Evolutionary conservation across 2,888 invertebrate species (phyloP).

Genomic region (Tribolium freemani): DNA sequence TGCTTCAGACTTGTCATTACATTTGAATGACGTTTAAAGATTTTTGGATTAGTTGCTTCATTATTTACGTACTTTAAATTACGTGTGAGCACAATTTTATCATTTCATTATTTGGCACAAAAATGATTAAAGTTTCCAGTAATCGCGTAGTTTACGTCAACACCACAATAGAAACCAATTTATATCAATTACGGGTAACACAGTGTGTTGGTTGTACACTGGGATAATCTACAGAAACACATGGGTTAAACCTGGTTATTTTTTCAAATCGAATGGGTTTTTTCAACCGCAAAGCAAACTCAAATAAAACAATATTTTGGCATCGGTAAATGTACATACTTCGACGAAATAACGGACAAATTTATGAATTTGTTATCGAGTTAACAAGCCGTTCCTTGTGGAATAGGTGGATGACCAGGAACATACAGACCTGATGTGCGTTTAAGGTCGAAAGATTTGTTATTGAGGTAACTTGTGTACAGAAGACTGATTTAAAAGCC

Average conservation of each 20-base stretch:
- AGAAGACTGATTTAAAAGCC: constrained; percentile 16
- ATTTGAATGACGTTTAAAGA: neutral
- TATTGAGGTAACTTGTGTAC: neutral
- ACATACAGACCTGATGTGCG: too few species aligned
- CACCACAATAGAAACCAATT: neutral
- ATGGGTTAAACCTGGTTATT: neutral
- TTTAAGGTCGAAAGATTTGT: neutral
- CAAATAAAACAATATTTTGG: neutral
- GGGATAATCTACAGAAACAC: neutral
- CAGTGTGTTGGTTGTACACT: neutral
- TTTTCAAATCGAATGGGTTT: constrained; percentile 10
- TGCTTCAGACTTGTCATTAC: neutral
- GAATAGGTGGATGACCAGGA: neutral
- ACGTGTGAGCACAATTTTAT: neutral
- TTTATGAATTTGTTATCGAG: neutral
- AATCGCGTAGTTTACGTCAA: neutral
- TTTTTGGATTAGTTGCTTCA: neutral
- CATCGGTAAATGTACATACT: constrained; percentile 1
- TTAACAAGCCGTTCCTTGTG: neutral
- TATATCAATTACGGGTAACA: neutral
- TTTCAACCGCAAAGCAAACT: constrained; percentile 20
- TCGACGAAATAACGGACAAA: constrained; percentile 20
- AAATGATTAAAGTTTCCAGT: neutral
- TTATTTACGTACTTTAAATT: neutral
- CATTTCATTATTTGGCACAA: neutral